Evolutionary conservation across 2,888 invertebrate species (phyloP).

Genomic region (Lacanobia oleracea): DNA sequence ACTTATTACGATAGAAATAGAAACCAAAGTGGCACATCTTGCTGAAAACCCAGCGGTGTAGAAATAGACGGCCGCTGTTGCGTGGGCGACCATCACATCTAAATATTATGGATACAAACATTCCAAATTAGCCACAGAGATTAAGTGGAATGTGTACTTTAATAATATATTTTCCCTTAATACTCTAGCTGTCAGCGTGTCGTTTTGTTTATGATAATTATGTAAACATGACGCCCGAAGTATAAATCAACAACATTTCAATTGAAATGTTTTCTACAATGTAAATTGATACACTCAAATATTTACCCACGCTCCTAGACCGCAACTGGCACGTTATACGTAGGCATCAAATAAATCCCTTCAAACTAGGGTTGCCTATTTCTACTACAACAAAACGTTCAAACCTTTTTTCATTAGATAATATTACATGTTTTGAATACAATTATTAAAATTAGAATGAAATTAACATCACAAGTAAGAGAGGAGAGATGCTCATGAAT

Average conservation of each 20-base stretch:
- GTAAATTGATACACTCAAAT: constrained; percentile 70
- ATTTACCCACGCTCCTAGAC: constrained; percentile 70
- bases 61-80: constrained; percentile 79
- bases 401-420: constrained; percentile 69
- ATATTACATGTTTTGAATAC: constrained; percentile 78
- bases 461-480: constrained; percentile 80
- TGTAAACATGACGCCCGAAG: constrained; percentile 58
- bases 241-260: constrained; percentile 64
- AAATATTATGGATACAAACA: constrained; percentile 83
- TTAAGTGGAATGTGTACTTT: constrained; percentile 61
- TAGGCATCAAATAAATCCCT: constrained; percentile 58
- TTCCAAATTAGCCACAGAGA: constrained; percentile 75
- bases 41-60: constrained; percentile 62
- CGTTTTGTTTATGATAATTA: constrained; percentile 62
- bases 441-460: constrained; percentile 80
- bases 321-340: constrained; percentile 61
- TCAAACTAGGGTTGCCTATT: constrained; percentile 51
- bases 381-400: constrained; percentile 33
- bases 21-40: constrained; percentile 54
- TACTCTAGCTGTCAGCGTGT: constrained; percentile 60
- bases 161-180: constrained; percentile 63
- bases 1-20: constrained; percentile 61
- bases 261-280: constrained; percentile 67
- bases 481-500: constrained; percentile 74
- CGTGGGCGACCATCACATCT: constrained; percentile 81